phyloP scores from a whole-genome alignment of 2,888 invertebrate genomes.

The Epinotia ramella region DNA sequence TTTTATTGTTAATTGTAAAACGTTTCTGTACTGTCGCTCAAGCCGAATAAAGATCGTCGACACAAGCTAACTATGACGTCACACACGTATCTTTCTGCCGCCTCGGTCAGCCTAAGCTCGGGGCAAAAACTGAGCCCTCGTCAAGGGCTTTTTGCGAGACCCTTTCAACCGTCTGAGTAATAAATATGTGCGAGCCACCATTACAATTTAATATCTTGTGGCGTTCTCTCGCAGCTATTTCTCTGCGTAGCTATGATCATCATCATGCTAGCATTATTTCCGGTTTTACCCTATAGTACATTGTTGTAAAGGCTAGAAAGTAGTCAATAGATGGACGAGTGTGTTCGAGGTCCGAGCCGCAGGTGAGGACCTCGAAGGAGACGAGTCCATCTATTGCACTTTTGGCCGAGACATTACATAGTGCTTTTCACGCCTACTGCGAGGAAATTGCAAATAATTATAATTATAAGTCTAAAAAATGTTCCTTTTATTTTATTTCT shows the following conservation, averaged over 20 bases:
- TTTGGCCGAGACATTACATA: no score
- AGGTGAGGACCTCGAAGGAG: no score
- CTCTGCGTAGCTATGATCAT: neutral
- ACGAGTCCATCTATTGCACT: no score
- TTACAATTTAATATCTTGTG: conserved; percentile 33
- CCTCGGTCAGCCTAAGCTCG: conserved; percentile 9
- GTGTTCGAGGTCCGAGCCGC: no score
- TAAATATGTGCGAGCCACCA: conserved; percentile 23
- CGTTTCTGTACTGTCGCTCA: neutral
- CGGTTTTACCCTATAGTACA: no score
- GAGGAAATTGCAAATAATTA: no score
- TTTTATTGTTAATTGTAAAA: neutral
- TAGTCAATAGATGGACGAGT: no score
- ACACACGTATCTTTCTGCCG: conserved; percentile 13
- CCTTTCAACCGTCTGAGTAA: conserved; percentile 25
- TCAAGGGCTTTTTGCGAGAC: conserved; percentile 32
- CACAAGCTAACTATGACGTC: neutral
- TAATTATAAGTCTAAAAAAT: no score
- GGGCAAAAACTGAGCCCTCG: conserved; percentile 39
- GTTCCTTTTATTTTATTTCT: no score
- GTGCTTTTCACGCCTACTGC: no score
- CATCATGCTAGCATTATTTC: no score
- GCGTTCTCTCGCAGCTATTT: conserved; percentile 3
- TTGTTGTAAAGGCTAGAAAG: no score
- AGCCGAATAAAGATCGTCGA: neutral